Evolutionary conservation across 1,140 invertebrate genomes (phyloP).

Genomic region (Cydia pomonella): DNA sequence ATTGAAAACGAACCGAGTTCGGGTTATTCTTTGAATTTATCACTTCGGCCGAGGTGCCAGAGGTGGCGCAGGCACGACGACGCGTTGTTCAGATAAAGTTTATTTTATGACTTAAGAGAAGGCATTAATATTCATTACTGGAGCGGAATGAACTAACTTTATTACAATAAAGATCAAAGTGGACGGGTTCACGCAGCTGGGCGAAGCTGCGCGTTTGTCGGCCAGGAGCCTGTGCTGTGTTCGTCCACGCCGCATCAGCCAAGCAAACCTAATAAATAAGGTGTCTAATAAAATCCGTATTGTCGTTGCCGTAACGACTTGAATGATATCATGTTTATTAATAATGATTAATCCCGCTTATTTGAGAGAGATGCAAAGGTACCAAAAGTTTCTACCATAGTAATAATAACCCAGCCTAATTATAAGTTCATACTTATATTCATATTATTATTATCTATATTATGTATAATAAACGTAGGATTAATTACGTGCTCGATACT

Average conservation of each 20-base stretch:
- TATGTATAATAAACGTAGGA: too few relatives aligned
- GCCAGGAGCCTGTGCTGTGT: neutral
- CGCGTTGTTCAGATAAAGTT: slow-evolving; percentile 75
- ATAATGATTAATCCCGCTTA: too few relatives aligned
- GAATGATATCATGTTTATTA: too few relatives aligned
- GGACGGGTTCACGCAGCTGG: slow-evolving; percentile 43
- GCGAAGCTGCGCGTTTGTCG: slow-evolving; percentile 32
- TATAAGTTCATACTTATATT: too few relatives aligned
- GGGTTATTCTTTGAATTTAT: slow-evolving; percentile 73
- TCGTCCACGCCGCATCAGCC: neutral
- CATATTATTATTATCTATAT: too few relatives aligned
- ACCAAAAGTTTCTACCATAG: too few relatives aligned
- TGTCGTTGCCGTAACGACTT: too few relatives aligned
- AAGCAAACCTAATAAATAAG: too few relatives aligned
- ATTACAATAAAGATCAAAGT: slow-evolving; percentile 74
- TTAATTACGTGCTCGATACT: too few relatives aligned
- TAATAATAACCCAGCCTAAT: too few relatives aligned
- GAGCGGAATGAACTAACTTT: slow-evolving; percentile 74
- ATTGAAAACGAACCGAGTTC: slow-evolving; percentile 69
- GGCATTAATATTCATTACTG: slow-evolving; percentile 77
- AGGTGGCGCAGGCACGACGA: slow-evolving; percentile 51
- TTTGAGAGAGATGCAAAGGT: too few relatives aligned
- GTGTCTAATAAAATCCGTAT: too few relatives aligned
- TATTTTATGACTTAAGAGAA: slow-evolving; percentile 76
- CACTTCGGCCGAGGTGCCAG: slow-evolving; percentile 54